These are phyloP conservation scores for Eumeta japonica DNA, from an alignment of 1,140 invertebrate genomes.

Conservation along the genomic window DNA sequence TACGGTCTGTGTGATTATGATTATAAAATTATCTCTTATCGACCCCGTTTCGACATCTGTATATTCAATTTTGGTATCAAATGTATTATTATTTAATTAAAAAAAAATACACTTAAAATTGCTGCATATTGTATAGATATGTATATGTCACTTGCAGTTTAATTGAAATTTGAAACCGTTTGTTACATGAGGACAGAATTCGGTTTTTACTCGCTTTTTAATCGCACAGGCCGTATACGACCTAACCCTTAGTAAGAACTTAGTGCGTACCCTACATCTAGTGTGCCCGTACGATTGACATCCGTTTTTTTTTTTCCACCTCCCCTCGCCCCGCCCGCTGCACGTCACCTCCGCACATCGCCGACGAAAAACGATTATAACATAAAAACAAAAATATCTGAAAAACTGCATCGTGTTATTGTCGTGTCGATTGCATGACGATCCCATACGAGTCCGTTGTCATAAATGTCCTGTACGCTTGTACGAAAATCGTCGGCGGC, in stretches of 20 bases:
- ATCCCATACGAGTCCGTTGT: slow-evolving; percentile 27
- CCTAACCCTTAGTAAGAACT: slow-evolving; percentile 27
- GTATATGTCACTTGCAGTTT: no score
- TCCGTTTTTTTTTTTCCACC: slow-evolving; percentile 49
- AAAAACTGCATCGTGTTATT: slow-evolving; percentile 45
- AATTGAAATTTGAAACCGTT: no score
- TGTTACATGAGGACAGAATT: no score
- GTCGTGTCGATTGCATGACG: slow-evolving; percentile 47
- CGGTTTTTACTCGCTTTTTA: no score
- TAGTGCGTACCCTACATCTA: slow-evolving; percentile 37
- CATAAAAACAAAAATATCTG: slow-evolving; percentile 15
- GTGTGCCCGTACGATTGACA: slow-evolving; percentile 50
- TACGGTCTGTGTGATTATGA: no score
- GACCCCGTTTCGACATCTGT: no score
- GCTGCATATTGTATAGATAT: no score
- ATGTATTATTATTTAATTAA: no score
- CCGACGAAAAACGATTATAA: slow-evolving; percentile 31
- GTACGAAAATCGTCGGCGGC: slow-evolving; percentile 25
- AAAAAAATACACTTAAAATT: no score
- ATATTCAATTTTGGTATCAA: no score
- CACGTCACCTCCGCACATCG: slow-evolving; percentile 39
- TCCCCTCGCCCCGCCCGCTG: slow-evolving; percentile 42
- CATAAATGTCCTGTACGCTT: slow-evolving; percentile 52
- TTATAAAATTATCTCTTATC: no score
- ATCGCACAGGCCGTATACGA: slow-evolving; percentile 3